A percentile compares a stretch with the other conserved stretches of the same genome.
These are phyloP conservation scores for Sebastiscus tertius DNA, from an alignment of 2,797 vertebrate genomes.

Conservation along the genomic window DNA sequence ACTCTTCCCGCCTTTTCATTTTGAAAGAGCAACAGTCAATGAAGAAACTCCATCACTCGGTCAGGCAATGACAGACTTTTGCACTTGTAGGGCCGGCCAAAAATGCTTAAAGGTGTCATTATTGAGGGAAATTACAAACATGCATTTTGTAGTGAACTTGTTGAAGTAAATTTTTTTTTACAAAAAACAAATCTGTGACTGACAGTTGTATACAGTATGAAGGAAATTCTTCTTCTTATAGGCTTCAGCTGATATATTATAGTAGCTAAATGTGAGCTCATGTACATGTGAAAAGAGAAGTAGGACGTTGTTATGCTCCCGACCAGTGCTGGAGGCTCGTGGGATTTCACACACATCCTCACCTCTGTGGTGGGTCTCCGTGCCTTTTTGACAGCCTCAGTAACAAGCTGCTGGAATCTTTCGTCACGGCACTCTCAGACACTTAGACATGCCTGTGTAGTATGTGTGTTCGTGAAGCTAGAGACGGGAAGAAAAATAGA, in stretches of 20 bases:
- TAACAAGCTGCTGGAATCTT: conserved; percentile 78
- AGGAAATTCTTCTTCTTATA: neutral
- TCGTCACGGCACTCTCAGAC: conserved; percentile 69
- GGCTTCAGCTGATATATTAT: neutral
- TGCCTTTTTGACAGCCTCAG: conserved; percentile 71
- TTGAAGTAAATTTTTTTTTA: neutral
- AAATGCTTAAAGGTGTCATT: neutral
- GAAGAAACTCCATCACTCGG: too few relatives aligned
- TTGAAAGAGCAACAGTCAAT: too few relatives aligned
- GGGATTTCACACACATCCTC: conserved; percentile 76
- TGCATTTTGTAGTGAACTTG: neutral
- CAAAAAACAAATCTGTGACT: neutral
- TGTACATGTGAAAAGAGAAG: conserved; percentile 26
- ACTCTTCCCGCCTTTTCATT: too few relatives aligned
- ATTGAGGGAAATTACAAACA: neutral
- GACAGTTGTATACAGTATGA: neutral
- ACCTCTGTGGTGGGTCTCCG: conserved; percentile 75
- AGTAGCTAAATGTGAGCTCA: too few relatives aligned
- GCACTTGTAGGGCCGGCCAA: neutral
- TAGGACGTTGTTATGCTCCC: conserved; percentile 55
- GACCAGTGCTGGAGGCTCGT: conserved; percentile 58
- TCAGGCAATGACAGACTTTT: too few relatives aligned
- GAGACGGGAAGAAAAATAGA: conserved; percentile 53
- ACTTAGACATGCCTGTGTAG: conserved; percentile 66
- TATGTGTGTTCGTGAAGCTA: conserved; percentile 52